Percentiles rank a stretch among this genome's conserved stretches.
Conservation (phyloP, 2,113 vertebrate genomes). For the Muntiacus reevesi region DNA sequence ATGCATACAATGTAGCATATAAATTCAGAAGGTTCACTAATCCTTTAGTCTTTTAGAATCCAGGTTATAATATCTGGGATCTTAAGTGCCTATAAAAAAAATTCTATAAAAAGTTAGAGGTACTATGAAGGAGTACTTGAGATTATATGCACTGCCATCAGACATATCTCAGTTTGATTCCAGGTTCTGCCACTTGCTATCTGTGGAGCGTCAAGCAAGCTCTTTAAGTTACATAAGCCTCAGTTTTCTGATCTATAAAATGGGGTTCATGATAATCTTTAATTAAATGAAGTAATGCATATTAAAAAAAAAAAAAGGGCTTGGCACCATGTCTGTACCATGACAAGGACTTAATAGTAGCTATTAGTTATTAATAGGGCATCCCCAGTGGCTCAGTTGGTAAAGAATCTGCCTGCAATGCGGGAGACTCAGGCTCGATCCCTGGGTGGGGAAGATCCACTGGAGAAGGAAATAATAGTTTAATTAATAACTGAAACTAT, state of each 20-base stretch:
- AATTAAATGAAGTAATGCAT: not conserved
- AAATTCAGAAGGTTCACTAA: not conserved
- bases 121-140: not conserved
- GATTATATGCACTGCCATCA: not conserved
- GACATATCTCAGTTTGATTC: not conserved
- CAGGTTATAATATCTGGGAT: not conserved
- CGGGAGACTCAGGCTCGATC: no score
- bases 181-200: not conserved
- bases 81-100: not conserved
- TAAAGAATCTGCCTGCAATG: no score
- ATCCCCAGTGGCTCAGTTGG: no score
- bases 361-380: not conserved
- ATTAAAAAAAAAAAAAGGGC: not conserved
- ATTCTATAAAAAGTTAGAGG: not conserved
- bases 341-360: not conserved
- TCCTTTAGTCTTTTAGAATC: not conserved
- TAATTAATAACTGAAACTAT: constrained; percentile 11
- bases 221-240: not conserved
- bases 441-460: no score
- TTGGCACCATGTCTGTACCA: not conserved
- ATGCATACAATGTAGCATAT: not conserved
- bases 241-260: constrained; percentile 7
- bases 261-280: not conserved
- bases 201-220: not conserved
- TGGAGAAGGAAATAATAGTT: not conserved